Conservation (phyloP, 2,113 vertebrate species). For the Artemisiospiza belli region DNA sequence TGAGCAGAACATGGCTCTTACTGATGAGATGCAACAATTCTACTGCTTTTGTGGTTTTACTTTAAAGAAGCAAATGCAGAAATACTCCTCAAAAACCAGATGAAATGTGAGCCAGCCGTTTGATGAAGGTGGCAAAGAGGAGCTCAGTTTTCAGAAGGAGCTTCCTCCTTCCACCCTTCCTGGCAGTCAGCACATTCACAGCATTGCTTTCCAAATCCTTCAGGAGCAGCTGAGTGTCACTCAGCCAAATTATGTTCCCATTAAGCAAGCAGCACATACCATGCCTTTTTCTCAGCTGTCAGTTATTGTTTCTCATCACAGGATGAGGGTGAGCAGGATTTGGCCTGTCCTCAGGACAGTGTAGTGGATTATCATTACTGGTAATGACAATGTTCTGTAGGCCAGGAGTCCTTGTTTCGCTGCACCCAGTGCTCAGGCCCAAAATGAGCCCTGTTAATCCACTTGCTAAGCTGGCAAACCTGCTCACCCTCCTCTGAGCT, state of each 20-base stretch:
- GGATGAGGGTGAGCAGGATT: background rate
- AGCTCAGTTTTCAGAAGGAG: background rate
- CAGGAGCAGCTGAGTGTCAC: background rate
- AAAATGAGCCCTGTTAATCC: background rate
- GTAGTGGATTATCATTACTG: background rate
- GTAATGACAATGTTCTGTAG: background rate
- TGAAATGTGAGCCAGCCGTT: background rate
- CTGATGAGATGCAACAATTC: background rate
- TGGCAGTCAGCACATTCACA: background rate
- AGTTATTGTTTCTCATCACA: background rate
- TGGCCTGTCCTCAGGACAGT: background rate
- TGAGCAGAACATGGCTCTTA: background rate
- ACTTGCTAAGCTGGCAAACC: background rate
- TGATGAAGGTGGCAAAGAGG: background rate
- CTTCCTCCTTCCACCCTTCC: background rate
- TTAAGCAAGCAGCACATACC: background rate
- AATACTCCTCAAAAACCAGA: background rate
- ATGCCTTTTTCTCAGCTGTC: background rate
- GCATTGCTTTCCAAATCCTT: background rate
- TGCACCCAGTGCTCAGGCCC: background rate
- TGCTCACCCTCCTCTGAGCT: background rate
- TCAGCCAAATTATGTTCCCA: background rate
- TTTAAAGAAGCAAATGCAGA: background rate
- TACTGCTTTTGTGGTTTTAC: background rate
- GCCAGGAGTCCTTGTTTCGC: background rate